These are phyloP conservation scores for Thymelicus acteon DNA, from an alignment of 2,888 invertebrate species.

Conservation along the genomic window DNA sequence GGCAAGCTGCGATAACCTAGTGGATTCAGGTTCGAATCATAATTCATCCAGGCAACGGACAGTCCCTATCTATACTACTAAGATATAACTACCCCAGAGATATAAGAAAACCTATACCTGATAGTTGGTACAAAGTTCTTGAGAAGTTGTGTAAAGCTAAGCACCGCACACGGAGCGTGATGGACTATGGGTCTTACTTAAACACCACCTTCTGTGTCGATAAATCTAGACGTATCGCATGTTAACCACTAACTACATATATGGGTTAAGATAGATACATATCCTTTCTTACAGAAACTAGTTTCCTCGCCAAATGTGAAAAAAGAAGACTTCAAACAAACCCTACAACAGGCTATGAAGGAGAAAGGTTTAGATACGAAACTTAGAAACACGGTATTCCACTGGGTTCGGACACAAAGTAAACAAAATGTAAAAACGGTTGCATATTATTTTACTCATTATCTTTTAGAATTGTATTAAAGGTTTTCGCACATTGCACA, in stretches of 20 bases:
- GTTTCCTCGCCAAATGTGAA: constrained; percentile 91
- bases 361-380: constrained; percentile 92
- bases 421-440: constrained; percentile 70
- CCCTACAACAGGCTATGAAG: constrained; percentile 90
- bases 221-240: no score
- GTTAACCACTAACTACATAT: no score
- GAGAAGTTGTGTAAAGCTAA: no score
- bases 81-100: no score
- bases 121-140: no score
- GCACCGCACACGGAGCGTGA: no score
- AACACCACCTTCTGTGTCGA: no score
- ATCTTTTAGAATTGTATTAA: neutral
- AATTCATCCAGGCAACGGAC: no score
- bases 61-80: no score
- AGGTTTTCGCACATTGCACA: neutral
- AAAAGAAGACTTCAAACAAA: constrained; percentile 91
- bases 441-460: neutral
- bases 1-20: neutral
- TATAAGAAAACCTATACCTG: no score
- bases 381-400: constrained; percentile 92
- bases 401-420: constrained; percentile 88
- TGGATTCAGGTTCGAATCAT: neutral
- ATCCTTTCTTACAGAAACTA: constrained; percentile 86
- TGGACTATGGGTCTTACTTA: no score
- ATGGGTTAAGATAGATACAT: no score